Percentiles rank a stretch among this genome's conserved stretches.
Conservation (phyloP, 2,888 invertebrate genomes). For the Phania funesta region DNA sequence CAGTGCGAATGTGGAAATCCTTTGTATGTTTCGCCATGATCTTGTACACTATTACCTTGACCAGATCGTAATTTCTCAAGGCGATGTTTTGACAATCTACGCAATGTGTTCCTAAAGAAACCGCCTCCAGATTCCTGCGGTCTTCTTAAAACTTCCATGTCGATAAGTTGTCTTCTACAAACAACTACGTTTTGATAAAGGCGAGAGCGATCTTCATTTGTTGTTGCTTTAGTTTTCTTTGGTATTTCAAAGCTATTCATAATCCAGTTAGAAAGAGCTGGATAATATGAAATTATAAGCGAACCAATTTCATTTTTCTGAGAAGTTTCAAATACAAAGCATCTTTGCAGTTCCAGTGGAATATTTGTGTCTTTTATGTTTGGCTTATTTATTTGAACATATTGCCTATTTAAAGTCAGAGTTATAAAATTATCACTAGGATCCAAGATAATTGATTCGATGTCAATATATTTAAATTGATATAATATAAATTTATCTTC, state of each 20-base stretch:
- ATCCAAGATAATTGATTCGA: constrained; percentile 94
- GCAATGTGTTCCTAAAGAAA: constrained; percentile 92
- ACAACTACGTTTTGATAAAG: constrained; percentile 93
- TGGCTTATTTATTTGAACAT: constrained; percentile 69
- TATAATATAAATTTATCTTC: constrained; percentile 95
- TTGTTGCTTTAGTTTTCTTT: constrained; percentile 86
- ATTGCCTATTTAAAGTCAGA: constrained; percentile 88
- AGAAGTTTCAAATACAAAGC: constrained; percentile 94
- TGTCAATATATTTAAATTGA: constrained; percentile 93
- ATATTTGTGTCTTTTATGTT: constrained; percentile 68
- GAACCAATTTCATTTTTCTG: constrained; percentile 96
- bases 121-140: constrained; percentile 92
- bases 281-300: constrained; percentile 94
- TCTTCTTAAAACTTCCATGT: constrained; percentile 89
- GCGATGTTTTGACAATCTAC: constrained; percentile 91
- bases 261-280: constrained; percentile 90
- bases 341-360: constrained; percentile 83
- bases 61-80: constrained; percentile 88
- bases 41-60: constrained; percentile 83
- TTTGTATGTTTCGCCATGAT: constrained; percentile 91
- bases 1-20: constrained; percentile 93
- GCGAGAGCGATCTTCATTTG: constrained; percentile 92
- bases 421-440: constrained; percentile 96
- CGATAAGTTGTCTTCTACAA: constrained; percentile 90
- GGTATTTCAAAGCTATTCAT: constrained; percentile 86